phyloP scores from a whole-genome alignment of 2,113 vertebrate genomes.

The Dasyornis broadbenti region DNA sequence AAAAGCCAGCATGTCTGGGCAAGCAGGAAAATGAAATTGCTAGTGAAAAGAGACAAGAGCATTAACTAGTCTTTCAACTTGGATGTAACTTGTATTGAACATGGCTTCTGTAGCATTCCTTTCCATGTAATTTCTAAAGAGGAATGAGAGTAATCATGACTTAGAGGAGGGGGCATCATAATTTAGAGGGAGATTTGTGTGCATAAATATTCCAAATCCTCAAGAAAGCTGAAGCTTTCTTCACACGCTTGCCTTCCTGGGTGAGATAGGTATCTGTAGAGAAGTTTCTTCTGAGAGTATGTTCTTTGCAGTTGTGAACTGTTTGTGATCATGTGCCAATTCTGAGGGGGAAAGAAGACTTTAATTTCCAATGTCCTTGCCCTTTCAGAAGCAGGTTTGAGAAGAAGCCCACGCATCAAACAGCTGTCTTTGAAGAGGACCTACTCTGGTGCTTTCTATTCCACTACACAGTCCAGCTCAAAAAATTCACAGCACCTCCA shows the following conservation, averaged over 20 bases:
- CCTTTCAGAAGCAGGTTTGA: slow-evolving; percentile 70
- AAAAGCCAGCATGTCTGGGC: neutral
- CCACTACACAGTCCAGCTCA: slow-evolving; percentile 72
- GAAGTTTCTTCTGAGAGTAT: neutral
- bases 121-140: neutral
- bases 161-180: neutral
- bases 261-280: neutral
- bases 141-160: neutral
- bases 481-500: slow-evolving; percentile 72
- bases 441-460: slow-evolving; percentile 79
- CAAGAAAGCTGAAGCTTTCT: neutral
- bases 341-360: neutral
- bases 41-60: neutral
- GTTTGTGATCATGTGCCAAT: neutral
- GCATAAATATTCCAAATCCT: neutral
- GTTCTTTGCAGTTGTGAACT: neutral
- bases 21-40: neutral
- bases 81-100: neutral
- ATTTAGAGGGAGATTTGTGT: neutral
- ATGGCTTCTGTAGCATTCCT: neutral
- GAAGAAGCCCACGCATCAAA: slow-evolving; percentile 90
- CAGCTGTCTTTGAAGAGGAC: slow-evolving; percentile 71
- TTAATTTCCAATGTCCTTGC: neutral
- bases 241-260: neutral
- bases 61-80: neutral